Evolutionary conservation across 2,888 invertebrate species (phyloP).

Genomic region (Meta bourneti): DNA sequence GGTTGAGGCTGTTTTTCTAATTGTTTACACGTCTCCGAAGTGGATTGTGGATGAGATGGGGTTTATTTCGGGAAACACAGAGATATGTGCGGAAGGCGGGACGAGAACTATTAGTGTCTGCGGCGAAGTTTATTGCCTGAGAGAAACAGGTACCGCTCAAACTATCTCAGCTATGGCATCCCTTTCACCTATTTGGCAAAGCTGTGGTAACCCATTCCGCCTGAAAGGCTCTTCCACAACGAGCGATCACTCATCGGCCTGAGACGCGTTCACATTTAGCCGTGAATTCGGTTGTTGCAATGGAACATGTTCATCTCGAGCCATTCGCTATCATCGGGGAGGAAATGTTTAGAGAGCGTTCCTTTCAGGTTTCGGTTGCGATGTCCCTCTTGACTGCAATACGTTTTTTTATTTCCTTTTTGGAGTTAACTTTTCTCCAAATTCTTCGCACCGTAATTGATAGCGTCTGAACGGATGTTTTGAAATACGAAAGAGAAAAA

Average conservation of each 20-base stretch:
- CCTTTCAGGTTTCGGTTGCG: not conserved
- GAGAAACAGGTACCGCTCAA: slow-evolving; percentile 64
- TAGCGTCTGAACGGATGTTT: no score
- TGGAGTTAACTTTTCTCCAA: no score
- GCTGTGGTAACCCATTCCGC: not conserved
- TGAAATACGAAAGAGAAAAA: no score
- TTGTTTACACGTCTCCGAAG: slow-evolving; percentile 62
- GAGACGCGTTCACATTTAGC: slow-evolving; percentile 28
- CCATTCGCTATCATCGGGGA: slow-evolving; percentile 18
- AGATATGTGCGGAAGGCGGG: slow-evolving; percentile 28
- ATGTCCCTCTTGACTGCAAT: no score
- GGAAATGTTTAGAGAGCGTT: slow-evolving; percentile 5
- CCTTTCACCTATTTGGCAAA: slow-evolving; percentile 55
- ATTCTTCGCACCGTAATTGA: no score
- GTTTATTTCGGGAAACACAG: slow-evolving; percentile 64
- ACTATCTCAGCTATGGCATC: slow-evolving; percentile 52
- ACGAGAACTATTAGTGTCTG: slow-evolving; percentile 65
- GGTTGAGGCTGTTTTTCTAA: not conserved
- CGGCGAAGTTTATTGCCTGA: slow-evolving; percentile 60
- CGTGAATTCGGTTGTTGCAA: slow-evolving; percentile 24
- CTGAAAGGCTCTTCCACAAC: not conserved
- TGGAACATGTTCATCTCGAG: slow-evolving; percentile 4
- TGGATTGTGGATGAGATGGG: slow-evolving; percentile 26
- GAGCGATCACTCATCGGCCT: slow-evolving; percentile 11
- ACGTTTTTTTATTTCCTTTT: no score